Evolutionary conservation across 1,140 invertebrate genomes (phyloP), one percentile per base, ranked within the genome.

Genomic region (Dreissena rostriformis): DNA sequence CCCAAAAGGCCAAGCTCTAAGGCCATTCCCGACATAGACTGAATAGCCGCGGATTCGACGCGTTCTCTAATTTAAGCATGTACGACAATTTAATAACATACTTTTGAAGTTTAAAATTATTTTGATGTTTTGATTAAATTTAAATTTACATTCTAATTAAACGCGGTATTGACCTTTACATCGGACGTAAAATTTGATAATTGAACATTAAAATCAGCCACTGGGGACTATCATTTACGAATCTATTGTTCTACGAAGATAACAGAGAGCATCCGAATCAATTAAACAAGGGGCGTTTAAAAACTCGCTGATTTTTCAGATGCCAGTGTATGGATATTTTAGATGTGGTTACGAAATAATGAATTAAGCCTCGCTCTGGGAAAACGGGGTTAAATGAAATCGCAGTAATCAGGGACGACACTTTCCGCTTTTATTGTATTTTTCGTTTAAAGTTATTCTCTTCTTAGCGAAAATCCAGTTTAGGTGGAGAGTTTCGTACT

Each of bases 101-200:
- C 51, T 70, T 70, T 55, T 65, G 76, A 51, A 66, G 61, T 51
- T 68, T 63, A 68, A 68, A 78, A 52, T 78, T 66, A 78, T 78
- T 78, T 68, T 78, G 76, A 78, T 78, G 76, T 78, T 29, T 63
- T 78, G 53, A 78, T 78, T 78, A 78, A 78, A 78, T 78, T 78
- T 78, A 68, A 78, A 78, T 78, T 78, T 78, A 78, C 76, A 78
- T 78, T 78, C 76, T 78, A 78, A 78, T 78, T 78, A 78, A 78
- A 78, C 55, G 24, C 53, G n/a, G 22, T 17, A 78, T 66, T 78
- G 76, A 78, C 76, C 76, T 26, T 10, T 52, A 51, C 61, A 66
- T 29, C 39, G 61, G 39, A 68, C 12, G 63, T 67, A 53, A 78
- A 78, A 68, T 78, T 78, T 78, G 76, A 78, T 66, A 78, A 78